Base-by-base conservation (phyloP, 1,140 invertebrate species). In the Platyura marginata region DNA sequence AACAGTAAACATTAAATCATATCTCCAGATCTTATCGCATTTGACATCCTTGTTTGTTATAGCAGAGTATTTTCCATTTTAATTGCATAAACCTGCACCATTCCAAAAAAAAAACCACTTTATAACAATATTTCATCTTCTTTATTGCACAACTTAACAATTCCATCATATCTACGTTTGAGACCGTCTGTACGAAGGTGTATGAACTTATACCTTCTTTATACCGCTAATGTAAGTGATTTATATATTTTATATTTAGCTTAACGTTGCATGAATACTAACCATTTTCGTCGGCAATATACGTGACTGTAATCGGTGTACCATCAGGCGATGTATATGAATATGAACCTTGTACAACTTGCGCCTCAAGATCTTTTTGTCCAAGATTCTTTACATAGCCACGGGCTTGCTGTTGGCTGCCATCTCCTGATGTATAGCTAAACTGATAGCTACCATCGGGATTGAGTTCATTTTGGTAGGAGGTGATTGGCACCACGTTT, bases 311-410 rank as follows among this genome's bases (percentile, higher is more conserved):
- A 23, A 73, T 64, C 15, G 64, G 59, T n/a, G 62, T 58, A 29
- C 67, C 59, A 38, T 74, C 69, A 0, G 71, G 68, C 3, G 68
- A 68, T 10, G 70, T 73, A 53, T 76, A 77, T 18, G 64, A 68
- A 51, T 67, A 76, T 15, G 66, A 69, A 20, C 67, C 53, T 44
- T 54, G 58, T 3, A 63, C 65, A 2, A 61, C 54, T 50, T 66
- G 61, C 15, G 64, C 66, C 45, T 70, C 69, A 0, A 62, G 56
- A 40, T 71, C 62, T 41, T 66, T 64, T 33, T 62, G 54, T 4
- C 69, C 70, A 8, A 63, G 51, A 48, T 70, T 69, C 50, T 72
- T 73, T 25, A 72, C 51, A 45, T 64, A 68, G 15, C 72, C 73
- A 47, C 65, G 62, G 15, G 74, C 74, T 48, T 74, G 66, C 4